phyloP scores from a whole-genome alignment of 1,140 invertebrate species.

The Micrasema minimum region DNA sequence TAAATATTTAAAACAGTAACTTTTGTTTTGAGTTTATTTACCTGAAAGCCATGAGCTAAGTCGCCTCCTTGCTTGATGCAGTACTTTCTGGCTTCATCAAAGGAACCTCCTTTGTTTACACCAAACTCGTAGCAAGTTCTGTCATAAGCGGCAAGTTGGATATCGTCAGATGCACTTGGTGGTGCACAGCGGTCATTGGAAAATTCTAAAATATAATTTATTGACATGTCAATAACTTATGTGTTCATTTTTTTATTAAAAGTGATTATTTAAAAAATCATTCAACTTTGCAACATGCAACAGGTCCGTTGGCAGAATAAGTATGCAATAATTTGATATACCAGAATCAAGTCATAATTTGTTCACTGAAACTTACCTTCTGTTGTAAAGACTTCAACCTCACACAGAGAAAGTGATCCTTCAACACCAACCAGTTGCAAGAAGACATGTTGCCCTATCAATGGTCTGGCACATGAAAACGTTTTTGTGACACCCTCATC shows the following conservation, averaged over 20 bases:
- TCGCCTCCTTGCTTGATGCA: constrained; percentile 83
- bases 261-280: too few relatives aligned
- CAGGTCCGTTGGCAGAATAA: too few relatives aligned
- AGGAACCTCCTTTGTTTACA: constrained; percentile 81
- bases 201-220: constrained; percentile 76
- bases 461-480: constrained; percentile 84
- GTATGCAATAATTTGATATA: too few relatives aligned
- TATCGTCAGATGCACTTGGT: constrained; percentile 75
- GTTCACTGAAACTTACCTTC: constrained; percentile 80
- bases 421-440: constrained; percentile 91
- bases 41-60: constrained; percentile 79
- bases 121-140: constrained; percentile 91
- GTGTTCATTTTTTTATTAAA: too few relatives aligned
- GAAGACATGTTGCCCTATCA: constrained; percentile 88
- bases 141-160: constrained; percentile 82
- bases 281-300: too few relatives aligned
- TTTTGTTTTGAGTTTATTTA: too few relatives aligned
- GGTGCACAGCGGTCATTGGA: constrained; percentile 82
- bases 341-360: too few relatives aligned
- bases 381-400: constrained; percentile 91
- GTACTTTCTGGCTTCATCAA: constrained; percentile 79
- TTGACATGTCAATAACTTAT: too few relatives aligned
- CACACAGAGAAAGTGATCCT: constrained; percentile 88
- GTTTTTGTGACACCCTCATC: constrained; percentile 92
- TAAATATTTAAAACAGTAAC: too few relatives aligned